Base-by-base conservation (phyloP, 30 jellyfish, hydroid and myxozoan species). In the Morbakka virulenta region DNA sequence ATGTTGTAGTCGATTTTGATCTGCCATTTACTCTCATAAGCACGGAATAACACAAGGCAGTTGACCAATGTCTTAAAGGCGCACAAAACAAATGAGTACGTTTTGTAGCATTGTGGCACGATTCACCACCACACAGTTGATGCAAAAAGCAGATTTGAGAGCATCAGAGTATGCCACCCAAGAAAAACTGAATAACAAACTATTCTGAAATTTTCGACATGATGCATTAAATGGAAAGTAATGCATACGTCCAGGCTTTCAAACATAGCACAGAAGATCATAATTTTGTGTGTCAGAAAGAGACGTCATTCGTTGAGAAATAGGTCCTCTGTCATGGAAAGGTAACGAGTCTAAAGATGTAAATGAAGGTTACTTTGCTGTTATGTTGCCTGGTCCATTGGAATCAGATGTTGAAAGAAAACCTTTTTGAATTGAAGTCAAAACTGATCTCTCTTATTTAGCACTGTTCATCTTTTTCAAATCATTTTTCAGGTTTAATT, bases 51-150 rank as follows among this genome's bases (percentile, higher is more conserved):
- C 61, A 21, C n/a, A 9, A 64, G 32, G 76, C 76, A 21, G 3
- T 27, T 21, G 27, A n/a, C 76, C 63, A 21, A 61, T 64, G 62
- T 21, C n/a, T 27, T 9, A 64, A 28, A 3, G 76, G 76, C 24
- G 76, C 4, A 4, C 28, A 21, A 28, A 64, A 64, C 62, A 64
- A 57, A 33, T 27, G 32, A 2, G 63, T 21, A 28, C 24, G 14
- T 28, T 64, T 64, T 20, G 84, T 12, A 9, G 61, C 21, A 73
- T 32, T 35, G 32, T 30, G 75, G 13, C 12, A 29, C 75, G 32
- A n/a, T 30, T 64, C 76, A 13, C 80, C 80, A 26, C 82, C 92
- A 67, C 80, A 79, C 88, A 79, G 53, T 52, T n/a, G 12, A 79
- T 0, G 32, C 89, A 79, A 48, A 32, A 79, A 33, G 88, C 89